phyloP scores from a whole-genome alignment of 1,140 invertebrate genomes.

The Vanessa atalanta region DNA sequence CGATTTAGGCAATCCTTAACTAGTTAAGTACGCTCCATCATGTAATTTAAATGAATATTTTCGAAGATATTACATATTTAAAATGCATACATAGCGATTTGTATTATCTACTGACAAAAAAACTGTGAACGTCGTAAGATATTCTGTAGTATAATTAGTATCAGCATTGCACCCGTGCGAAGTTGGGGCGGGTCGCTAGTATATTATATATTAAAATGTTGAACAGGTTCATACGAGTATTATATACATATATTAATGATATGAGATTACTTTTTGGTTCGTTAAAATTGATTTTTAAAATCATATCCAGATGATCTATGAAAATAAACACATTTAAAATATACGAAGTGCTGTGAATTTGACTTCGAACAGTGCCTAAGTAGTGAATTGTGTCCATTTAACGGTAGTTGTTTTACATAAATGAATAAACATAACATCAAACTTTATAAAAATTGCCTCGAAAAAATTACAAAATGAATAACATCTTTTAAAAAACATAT shows the following conservation, averaged over 20 bases:
- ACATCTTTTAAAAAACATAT: not conserved
- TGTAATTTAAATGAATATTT: no score
- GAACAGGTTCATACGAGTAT: not conserved
- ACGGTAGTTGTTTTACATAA: conserved; percentile 41
- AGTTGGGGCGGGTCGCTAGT: no score
- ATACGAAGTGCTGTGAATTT: conserved; percentile 32
- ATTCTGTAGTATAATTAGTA: no score
- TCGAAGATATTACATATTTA: no score
- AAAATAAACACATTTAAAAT: not conserved
- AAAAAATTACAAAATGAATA: not conserved
- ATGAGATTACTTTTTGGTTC: no score
- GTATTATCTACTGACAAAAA: no score
- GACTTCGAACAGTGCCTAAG: conserved; percentile 50
- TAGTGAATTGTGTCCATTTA: conserved; percentile 58
- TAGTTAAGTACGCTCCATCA: no score
- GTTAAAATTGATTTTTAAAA: not conserved
- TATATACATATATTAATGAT: not conserved
- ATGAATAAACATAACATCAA: not conserved
- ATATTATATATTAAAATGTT: not conserved
- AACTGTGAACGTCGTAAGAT: no score
- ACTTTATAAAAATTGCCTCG: not conserved
- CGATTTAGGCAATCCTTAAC: no score
- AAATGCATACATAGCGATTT: no score
- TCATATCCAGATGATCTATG: not conserved
- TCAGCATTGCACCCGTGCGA: no score